Percentiles rank a stretch among this genome's conserved stretches.
These are phyloP conservation scores for Pandemis cinnamomeana DNA, from an alignment of 2,888 invertebrate species.

Conservation along the genomic window DNA sequence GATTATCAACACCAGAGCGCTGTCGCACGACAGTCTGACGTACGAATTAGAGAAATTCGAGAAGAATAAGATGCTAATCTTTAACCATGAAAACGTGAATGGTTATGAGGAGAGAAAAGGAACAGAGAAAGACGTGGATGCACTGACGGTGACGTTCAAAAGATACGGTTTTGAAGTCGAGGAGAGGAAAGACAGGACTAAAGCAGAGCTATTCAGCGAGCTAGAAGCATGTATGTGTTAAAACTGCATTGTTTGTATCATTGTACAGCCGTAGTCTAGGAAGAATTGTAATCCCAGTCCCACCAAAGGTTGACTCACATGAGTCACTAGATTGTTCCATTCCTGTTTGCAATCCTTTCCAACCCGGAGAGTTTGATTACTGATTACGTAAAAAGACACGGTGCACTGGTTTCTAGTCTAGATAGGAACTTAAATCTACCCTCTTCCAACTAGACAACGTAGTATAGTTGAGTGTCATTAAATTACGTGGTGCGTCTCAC, in stretches of 20 bases:
- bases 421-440: too few species aligned
- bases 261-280: not conserved
- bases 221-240: conserved; percentile 30
- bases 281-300: not conserved
- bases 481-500: too few species aligned
- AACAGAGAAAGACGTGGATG: conserved; percentile 34
- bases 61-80: conserved; percentile 42
- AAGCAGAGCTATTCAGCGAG: conserved; percentile 25
- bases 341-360: too few species aligned
- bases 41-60: conserved; percentile 41
- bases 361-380: too few species aligned
- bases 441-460: too few species aligned
- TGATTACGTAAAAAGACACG: too few species aligned
- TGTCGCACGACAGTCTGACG: conserved; percentile 29
- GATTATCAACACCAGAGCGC: conserved; percentile 25
- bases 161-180: conserved; percentile 34
- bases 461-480: too few species aligned
- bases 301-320: too few species aligned
- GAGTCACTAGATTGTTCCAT: too few species aligned
- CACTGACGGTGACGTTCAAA: conserved; percentile 26
- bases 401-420: too few species aligned
- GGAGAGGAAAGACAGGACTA: conserved; percentile 28
- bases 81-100: conserved; percentile 39
- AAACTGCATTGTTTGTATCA: not conserved
- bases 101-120: conserved; percentile 31